A percentile compares a stretch with the other conserved stretches of the same genome.
Conservation (phyloP, 2,113 vertebrate species). For the Antechinus stuartii region DNA sequence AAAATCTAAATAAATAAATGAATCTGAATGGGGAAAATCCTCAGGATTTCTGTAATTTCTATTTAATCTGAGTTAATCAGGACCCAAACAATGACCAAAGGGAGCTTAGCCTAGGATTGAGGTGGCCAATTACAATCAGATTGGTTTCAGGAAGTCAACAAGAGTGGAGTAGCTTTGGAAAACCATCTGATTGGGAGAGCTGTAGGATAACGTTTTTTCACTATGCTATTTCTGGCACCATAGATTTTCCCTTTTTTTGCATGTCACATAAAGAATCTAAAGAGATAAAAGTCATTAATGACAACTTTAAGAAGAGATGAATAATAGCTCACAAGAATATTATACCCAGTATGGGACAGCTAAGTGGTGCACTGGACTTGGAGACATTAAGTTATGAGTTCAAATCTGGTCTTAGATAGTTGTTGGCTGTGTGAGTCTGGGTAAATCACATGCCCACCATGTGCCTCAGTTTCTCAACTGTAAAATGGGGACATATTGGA, state of each 20-base stretch:
- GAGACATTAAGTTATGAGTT: no score
- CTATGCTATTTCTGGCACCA: background rate
- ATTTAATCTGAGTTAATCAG: no score
- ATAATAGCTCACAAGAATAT: background rate
- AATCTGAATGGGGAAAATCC: no score
- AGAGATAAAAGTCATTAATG: background rate
- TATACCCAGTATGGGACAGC: background rate
- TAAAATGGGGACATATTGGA: background rate
- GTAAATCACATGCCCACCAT: no score
- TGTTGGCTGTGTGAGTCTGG: no score
- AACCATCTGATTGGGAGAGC: background rate
- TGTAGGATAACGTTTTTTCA: background rate
- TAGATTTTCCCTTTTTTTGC: background rate
- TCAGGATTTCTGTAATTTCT: no score
- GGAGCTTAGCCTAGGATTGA: no score
- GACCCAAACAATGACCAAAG: no score
- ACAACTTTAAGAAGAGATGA: slow-evolving; percentile 47
- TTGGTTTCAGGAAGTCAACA: background rate
- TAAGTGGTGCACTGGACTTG: background rate
- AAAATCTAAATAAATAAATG: no score
- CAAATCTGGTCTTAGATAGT: no score
- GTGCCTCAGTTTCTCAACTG: background rate
- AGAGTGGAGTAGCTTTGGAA: background rate
- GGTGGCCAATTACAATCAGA: no score
- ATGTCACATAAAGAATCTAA: background rate